Evolutionary conservation across 2,113 vertebrate species (phyloP).

Genomic region (Nothobranchius kuhntae): DNA sequence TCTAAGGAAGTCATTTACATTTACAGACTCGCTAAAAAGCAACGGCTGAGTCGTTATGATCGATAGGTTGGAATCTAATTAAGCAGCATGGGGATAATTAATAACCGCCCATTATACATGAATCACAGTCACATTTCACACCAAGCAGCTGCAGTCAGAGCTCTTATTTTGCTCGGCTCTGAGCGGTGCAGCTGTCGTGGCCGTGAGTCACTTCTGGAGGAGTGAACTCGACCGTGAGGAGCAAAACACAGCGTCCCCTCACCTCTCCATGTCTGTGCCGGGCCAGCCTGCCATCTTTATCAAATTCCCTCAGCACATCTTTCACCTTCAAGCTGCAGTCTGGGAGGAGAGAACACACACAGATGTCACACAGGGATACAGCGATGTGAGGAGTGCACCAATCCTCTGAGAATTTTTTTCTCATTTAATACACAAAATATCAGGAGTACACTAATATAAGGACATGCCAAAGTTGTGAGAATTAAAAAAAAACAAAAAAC

Average conservation of each 20-base stretch:
- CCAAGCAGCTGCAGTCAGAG: neutral
- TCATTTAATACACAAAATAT: conserved; percentile 9
- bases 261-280: conserved; percentile 86
- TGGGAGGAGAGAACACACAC: conserved; percentile 60
- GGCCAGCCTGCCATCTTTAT: conserved; percentile 79
- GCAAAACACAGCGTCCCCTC: conserved; percentile 62
- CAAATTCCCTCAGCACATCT: conserved; percentile 87
- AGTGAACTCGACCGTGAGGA: conserved; percentile 19
- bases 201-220: conserved; percentile 17
- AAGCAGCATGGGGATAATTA: conserved; percentile 37
- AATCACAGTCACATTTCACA: conserved; percentile 31
- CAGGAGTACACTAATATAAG: neutral
- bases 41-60: conserved; percentile 52
- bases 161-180: conserved; percentile 6
- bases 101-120: conserved; percentile 21
- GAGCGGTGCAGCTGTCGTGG: conserved; percentile 1
- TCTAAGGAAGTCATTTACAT: conserved; percentile 60
- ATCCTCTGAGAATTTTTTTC: neutral
- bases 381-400: neutral
- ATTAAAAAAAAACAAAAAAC: conserved; percentile 21
- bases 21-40: conserved; percentile 22
- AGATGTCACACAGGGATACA: conserved; percentile 34
- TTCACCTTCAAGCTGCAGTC: conserved; percentile 90
- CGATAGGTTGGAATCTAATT: conserved; percentile 49
- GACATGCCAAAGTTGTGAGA: conserved; percentile 11